phyloP scores from a whole-genome alignment of 2,888 invertebrate species.

The Scaptomyza flava region DNA sequence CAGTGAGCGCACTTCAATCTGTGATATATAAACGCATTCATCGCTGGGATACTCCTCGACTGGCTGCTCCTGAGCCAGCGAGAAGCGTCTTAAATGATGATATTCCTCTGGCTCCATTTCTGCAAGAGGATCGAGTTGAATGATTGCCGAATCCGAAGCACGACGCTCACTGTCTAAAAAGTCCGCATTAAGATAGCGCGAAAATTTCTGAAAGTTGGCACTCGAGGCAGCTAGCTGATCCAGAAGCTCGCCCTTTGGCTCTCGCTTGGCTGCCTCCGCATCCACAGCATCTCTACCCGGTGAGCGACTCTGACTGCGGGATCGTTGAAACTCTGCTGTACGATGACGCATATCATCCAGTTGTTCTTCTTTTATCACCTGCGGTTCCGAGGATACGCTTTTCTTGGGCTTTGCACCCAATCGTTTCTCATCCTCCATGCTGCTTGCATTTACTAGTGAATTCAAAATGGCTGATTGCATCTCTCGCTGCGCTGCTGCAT shows the following conservation, averaged over 20 bases:
- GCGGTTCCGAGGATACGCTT: constrained; percentile 62
- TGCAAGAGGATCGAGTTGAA: constrained; percentile 56
- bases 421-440: constrained; percentile 32
- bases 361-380: constrained; percentile 68
- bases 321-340: constrained; percentile 80
- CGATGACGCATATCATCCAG: constrained; percentile 78
- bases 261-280: constrained; percentile 61
- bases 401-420: constrained; percentile 77
- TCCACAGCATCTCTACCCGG: constrained; percentile 58
- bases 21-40: constrained; percentile 78
- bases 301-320: constrained; percentile 82
- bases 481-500: constrained; percentile 66
- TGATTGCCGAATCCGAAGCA: constrained; percentile 82
- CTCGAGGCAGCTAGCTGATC: constrained; percentile 76
- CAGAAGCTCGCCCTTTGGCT: constrained; percentile 75
- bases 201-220: constrained; percentile 79
- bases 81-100: constrained; percentile 83
- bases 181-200: constrained; percentile 69
- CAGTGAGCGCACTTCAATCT: constrained; percentile 77
- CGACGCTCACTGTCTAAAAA: constrained; percentile 81
- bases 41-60: constrained; percentile 82
- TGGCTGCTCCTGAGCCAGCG: constrained; percentile 80
- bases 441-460: constrained; percentile 68
- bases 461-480: constrained; percentile 80
- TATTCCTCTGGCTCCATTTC: constrained; percentile 83